Evolutionary conservation across 1,140 invertebrate species (phyloP).

Genomic region (Homalodisca vitripennis): DNA sequence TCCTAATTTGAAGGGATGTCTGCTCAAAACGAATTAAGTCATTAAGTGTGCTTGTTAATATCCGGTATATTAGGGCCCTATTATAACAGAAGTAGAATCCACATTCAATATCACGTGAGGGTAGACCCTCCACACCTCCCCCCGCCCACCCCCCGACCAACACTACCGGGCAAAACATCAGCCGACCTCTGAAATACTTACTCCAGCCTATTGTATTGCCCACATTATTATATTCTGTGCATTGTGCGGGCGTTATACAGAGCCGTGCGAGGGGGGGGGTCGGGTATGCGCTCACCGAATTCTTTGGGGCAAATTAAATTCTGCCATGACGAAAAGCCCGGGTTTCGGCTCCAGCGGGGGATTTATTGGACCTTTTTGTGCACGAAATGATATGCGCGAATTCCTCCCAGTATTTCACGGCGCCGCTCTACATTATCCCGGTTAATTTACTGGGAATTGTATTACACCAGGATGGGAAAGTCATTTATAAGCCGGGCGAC

Average conservation of each 20-base stretch:
- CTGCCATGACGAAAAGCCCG: slow-evolving; percentile 23
- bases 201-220: background rate
- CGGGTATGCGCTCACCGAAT: slow-evolving; percentile 20
- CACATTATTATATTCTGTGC: background rate
- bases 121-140: too few species aligned
- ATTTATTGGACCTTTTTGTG: slow-evolving; percentile 16
- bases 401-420: background rate
- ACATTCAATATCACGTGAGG: too few species aligned
- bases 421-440: background rate
- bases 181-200: background rate
- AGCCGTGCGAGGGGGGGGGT: background rate
- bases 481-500: background rate
- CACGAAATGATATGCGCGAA: background rate
- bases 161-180: too few species aligned
- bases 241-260: background rate
- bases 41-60: too few species aligned
- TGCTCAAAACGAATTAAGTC: too few species aligned
- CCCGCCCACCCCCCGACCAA: too few species aligned
- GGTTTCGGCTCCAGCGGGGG: too few species aligned
- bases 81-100: too few species aligned
- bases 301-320: slow-evolving; percentile 31
- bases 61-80: too few species aligned
- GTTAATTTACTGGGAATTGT: background rate
- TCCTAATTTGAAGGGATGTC: too few species aligned
- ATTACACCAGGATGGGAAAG: background rate